These are phyloP conservation scores for Neocrepidodera transversa DNA, from an alignment of 2,888 invertebrate genomes.

Conservation along the genomic window DNA sequence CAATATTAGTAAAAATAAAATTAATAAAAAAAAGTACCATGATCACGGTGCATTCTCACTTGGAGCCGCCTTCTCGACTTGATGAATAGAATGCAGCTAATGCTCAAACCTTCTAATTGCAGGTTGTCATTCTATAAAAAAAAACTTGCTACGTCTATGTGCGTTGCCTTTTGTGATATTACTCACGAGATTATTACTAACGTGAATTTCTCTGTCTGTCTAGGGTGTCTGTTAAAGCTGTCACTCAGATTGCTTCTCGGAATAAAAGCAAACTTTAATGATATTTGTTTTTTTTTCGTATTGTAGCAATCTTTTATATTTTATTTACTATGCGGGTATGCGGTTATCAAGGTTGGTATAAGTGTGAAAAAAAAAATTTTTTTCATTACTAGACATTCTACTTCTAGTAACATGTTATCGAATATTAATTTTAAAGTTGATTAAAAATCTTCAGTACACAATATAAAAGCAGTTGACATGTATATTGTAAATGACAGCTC, in stretches of 20 bases:
- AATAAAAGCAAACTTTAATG: conserved; percentile 4
- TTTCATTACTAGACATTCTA: no score
- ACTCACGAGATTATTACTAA: conserved; percentile 5
- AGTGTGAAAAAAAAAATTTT: no score
- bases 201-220: conserved; percentile 10
- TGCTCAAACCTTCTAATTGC: conserved; percentile 53
- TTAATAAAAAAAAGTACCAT: no score
- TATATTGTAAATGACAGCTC: conserved; percentile 19
- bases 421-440: no score
- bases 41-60: conserved; percentile 17
- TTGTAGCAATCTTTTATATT: not conserved
- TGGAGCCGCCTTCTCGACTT: conserved; percentile 42
- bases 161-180: conserved; percentile 11
- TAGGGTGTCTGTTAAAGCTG: not conserved
- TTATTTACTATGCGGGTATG: not conserved
- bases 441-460: no score
- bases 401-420: no score
- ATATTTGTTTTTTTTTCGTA: conserved; percentile 3
- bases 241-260: conserved; percentile 2
- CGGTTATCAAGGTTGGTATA: not conserved
- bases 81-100: conserved; percentile 46
- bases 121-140: conserved; percentile 55
- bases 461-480: no score
- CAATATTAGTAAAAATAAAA: no score
- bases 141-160: conserved; percentile 48